Evolutionary conservation across 2,113 vertebrate species (phyloP), one percentile per base, ranked within the genome.

Genomic region (Noturus placidus): DNA sequence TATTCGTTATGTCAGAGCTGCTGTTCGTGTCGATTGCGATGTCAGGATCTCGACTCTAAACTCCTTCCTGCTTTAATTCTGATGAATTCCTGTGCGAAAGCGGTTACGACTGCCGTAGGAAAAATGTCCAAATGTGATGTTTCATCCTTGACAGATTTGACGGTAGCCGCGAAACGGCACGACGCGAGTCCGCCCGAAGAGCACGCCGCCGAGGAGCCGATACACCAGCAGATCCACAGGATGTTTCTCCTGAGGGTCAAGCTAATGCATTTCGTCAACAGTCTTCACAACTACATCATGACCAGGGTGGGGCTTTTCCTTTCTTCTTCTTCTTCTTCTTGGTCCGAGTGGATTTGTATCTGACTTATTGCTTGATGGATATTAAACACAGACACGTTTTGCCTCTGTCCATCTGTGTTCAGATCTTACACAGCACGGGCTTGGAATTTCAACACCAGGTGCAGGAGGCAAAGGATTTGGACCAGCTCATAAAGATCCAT

Each of bases 181-280:
- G 96, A 96, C 82, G 95, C 85, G 83, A 54, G 87, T 35, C 15
- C 4, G 0, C 59, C 91, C 63, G 96, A 96, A 56, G 95, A 95
- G 69, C 90, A 91, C 38, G 88, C 83, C 0, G 70, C 85, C 83
- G 95, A 92, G 87, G 94, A 96, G 80, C 94, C 92, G 0, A 74
- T 96, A 67, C 96, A 95, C 83, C 97, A 98, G 65, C 97, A 97
- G 93, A 96, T 98, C 88, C 98, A 99, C 91, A 95, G 97, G 19
- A 98, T 99, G 98, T 99, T 98, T 90, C 96, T 99, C 78, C 91
- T 99, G 65, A 91, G 97, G 63, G 97, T 99, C 91, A 99, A 99
- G 92, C 97, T 99, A 69, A 99, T 99, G 98, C 98, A 99, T 91
- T 99, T 99, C 91, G 98, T 99, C 88, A 99, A 99, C 96, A 99